phyloP scores from a whole-genome alignment of 2,113 vertebrate genomes.

The Nanger granti region DNA sequence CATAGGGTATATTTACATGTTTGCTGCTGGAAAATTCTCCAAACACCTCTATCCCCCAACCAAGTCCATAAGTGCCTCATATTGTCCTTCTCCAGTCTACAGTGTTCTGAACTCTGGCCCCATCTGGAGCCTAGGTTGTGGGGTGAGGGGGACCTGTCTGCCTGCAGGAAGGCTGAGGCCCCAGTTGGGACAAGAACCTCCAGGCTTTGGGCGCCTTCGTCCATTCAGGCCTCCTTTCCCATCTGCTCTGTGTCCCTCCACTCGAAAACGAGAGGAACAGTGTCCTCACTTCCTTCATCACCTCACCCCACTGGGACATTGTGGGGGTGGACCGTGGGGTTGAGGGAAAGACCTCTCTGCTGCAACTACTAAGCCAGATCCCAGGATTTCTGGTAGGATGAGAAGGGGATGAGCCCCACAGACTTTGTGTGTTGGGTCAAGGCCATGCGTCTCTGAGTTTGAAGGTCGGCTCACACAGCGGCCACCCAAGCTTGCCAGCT shows the following conservation, averaged over 20 bases:
- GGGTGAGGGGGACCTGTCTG: background rate
- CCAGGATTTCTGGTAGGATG: background rate
- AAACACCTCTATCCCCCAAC: background rate
- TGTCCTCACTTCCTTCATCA: background rate
- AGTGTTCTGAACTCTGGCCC: background rate
- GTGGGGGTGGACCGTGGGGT: background rate
- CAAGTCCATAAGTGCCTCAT: no score
- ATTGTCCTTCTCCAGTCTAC: background rate
- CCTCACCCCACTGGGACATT: fast-evolving
- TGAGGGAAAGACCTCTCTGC: background rate
- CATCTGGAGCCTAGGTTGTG: background rate
- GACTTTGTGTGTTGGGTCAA: fast-evolving
- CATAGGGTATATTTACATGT: background rate
- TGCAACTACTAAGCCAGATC: background rate
- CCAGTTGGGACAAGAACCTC: fast-evolving
- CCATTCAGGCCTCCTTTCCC: background rate
- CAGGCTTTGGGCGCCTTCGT: background rate
- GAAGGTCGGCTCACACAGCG: background rate
- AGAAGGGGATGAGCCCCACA: fast-evolving
- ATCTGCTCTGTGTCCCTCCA: background rate
- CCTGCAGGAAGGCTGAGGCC: background rate
- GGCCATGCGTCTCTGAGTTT: background rate
- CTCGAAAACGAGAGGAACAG: background rate
- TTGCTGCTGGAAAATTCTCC: background rate
- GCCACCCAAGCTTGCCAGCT: background rate